A percentile compares a stretch with the other conserved stretches of the same genome.
These are phyloP conservation scores for Melanaphis sacchari DNA, from an alignment of 1,140 invertebrate genomes.

Conservation along the genomic window DNA sequence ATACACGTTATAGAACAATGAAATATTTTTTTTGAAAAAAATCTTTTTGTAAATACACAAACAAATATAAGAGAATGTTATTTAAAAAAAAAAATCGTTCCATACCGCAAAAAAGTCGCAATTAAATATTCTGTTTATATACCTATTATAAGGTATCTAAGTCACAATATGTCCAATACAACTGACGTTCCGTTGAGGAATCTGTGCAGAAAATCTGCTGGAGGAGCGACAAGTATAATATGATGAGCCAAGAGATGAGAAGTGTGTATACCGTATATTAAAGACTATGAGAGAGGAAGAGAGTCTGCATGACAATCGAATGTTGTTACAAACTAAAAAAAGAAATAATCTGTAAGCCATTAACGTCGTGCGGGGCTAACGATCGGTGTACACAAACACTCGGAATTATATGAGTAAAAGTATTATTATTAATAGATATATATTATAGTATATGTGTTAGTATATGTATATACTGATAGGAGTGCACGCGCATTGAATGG, in stretches of 20 bases:
- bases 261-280: too few species aligned
- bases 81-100: too few species aligned
- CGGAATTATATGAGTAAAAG: background rate
- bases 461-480: too few species aligned
- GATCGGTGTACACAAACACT: background rate
- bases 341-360: conserved; percentile 40
- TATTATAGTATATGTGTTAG: background rate
- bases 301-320: background rate
- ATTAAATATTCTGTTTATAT: background rate
- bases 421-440: conserved; percentile 18
- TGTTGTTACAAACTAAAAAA: conserved; percentile 26
- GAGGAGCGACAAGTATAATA: background rate
- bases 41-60: background rate
- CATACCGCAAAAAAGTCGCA: background rate
- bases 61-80: too few species aligned
- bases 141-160: too few species aligned
- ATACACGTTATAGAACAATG: background rate
- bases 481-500: background rate
- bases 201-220: background rate
- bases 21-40: background rate
- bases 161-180: background rate
- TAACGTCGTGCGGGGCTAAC: conserved; percentile 39
- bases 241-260: too few species aligned
- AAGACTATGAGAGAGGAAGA: background rate
- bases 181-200: background rate